Evolutionary conservation across 2,888 invertebrate species (phyloP), one percentile per base, ranked within the genome.

Genomic region (Lithophane socia): DNA sequence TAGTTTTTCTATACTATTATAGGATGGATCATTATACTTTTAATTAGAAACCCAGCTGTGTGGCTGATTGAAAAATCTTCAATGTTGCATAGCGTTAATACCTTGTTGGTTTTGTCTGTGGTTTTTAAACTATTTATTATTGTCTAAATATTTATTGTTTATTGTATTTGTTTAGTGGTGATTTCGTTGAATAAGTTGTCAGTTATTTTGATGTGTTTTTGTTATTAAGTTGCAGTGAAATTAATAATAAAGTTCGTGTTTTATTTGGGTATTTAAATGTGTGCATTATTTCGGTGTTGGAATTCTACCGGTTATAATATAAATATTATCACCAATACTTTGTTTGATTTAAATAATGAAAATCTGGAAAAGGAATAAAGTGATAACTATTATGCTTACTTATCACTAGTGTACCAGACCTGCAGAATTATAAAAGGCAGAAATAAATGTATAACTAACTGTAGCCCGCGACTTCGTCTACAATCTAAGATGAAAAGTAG

Each of bases 31-130:
- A 94, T 95, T 95, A 94, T 92, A 92, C 87, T 90, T 94, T 91
- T 94, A 94, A 95, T 94, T 92, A 93, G 93, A 90, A 84, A 76
- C 85, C 95, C 93, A 81, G 93, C 95, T 95, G 95, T 10, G 95
- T 80, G 60, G 87, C 80, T 94, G 95, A 95, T 95, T 95, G 95
- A 95, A 95, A 95, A 95, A 92, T 92, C 91, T 92, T 83, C 77
- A 79, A 89, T 89, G 86, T 89, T 88, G 88, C 87, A 88, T 87
- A 88, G 89, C 87, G 88, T 90, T 81, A 77, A 91, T 86, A 88
- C 90, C 88, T 88, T 83, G 87, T 92, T 37, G 66, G 69, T 54
- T 68, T 68, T 54, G 68, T 68, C 37, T n/a, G 5, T 68, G 10
- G 54, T 72, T 86, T 77, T 42, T 42, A 74, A 68, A 80, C 82